These are phyloP conservation scores for Chaunax sp. DNA, from an alignment of 2,797 vertebrate species.

Conservation along the genomic window DNA sequence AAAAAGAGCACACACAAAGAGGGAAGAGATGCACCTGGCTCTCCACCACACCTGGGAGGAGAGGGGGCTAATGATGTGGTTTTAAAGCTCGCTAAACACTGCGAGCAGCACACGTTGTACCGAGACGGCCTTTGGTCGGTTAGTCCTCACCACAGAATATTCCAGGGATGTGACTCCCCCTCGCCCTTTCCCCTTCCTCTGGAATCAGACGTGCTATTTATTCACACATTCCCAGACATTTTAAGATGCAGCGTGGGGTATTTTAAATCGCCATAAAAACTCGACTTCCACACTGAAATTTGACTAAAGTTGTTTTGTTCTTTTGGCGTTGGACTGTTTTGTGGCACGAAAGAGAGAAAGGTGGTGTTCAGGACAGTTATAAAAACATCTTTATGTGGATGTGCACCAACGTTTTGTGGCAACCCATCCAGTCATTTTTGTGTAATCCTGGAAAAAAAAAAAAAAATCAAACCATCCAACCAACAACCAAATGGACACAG, in stretches of 20 bases:
- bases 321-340: too few species aligned
- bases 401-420: too few species aligned
- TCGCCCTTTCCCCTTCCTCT: too few species aligned
- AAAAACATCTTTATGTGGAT: too few species aligned
- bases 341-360: too few species aligned
- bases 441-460: too few species aligned
- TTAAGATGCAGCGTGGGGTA: neutral
- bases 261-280: constrained; percentile 5
- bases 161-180: constrained; percentile 5
- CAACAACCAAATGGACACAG: too few species aligned
- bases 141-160: constrained; percentile 38
- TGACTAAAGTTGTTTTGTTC: too few species aligned
- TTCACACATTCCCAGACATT: constrained; percentile 25
- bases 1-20: constrained; percentile 16
- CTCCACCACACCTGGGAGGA: constrained; percentile 57
- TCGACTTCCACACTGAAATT: too few species aligned
- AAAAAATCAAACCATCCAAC: too few species aligned
- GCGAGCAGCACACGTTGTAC: constrained; percentile 18
- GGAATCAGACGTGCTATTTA: neutral
- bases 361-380: too few species aligned
- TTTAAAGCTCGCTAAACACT: constrained; percentile 49
- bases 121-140: constrained; percentile 37
- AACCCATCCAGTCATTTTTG: too few species aligned
- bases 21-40: constrained; percentile 59
- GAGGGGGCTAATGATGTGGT: constrained; percentile 53